A percentile compares a stretch with the other conserved stretches of the same genome.
phyloP scores from a whole-genome alignment of 2,888 invertebrate species.

The Dicycla oo region DNA sequence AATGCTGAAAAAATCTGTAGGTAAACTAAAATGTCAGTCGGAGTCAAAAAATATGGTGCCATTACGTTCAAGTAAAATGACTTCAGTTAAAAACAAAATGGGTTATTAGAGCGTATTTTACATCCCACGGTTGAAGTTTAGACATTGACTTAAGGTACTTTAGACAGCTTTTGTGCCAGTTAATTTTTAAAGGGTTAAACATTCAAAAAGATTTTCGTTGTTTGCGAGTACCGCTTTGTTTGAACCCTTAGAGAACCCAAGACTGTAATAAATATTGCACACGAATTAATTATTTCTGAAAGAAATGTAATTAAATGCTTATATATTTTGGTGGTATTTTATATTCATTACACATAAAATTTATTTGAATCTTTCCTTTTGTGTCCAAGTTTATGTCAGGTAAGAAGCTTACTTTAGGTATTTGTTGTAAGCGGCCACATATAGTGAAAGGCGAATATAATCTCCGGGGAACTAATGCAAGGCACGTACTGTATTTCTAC shows the following conservation, averaged over 20 bases:
- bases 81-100: slow-evolving; percentile 51
- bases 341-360: slow-evolving; percentile 14
- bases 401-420: slow-evolving; percentile 49
- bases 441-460: slow-evolving; percentile 52
- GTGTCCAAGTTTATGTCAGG: slow-evolving; percentile 33
- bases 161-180: slow-evolving; percentile 46
- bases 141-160: slow-evolving; percentile 59
- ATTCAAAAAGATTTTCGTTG: slow-evolving; percentile 46
- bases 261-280: slow-evolving; percentile 28
- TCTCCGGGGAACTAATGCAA: slow-evolving; percentile 57
- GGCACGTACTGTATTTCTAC: slow-evolving; percentile 61
- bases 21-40: neutral
- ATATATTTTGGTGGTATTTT: slow-evolving; percentile 7
- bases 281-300: neutral
- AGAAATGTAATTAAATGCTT: slow-evolving; percentile 1
- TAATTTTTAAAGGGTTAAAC: slow-evolving; percentile 58
- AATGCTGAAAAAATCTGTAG: slow-evolving; percentile 7
- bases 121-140: slow-evolving; percentile 55
- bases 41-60: slow-evolving; percentile 20
- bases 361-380: slow-evolving; percentile 26
- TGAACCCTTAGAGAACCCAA: slow-evolving; percentile 6
- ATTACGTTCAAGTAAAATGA: slow-evolving; percentile 49
- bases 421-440: slow-evolving; percentile 55
- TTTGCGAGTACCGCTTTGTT: slow-evolving; percentile 31
- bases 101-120: slow-evolving; percentile 50